Evolutionary conservation across 2,797 vertebrate species (phyloP).

Genomic region (Myoxocephalus aenaeus): DNA sequence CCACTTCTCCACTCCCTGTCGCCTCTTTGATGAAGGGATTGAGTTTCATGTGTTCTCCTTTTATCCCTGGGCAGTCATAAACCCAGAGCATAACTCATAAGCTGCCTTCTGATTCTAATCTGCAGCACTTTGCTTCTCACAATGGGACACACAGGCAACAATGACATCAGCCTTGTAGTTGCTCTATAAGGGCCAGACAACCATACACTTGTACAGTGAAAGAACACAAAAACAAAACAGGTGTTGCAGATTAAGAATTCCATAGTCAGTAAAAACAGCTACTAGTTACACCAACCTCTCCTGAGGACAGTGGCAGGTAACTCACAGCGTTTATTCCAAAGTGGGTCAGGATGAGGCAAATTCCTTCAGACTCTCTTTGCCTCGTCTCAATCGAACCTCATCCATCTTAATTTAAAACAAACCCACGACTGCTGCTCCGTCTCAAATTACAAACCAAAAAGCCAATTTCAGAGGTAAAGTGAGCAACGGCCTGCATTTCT

Average conservation of each 20-base stretch:
- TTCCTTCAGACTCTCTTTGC: conserved; percentile 16
- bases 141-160: conserved; percentile 60
- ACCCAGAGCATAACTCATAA: conserved; percentile 83
- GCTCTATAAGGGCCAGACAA: conserved; percentile 33
- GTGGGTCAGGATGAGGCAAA: conserved; percentile 10
- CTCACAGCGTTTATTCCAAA: conserved; percentile 17
- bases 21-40: conserved; percentile 86
- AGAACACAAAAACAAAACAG: conserved; percentile 33
- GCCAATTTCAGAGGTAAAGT: conserved; percentile 60
- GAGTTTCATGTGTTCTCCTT: conserved; percentile 85
- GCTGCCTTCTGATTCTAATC: conserved; percentile 81
- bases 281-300: background rate
- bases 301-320: conserved; percentile 16
- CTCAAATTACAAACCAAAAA: conserved; percentile 69
- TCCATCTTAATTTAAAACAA: conserved; percentile 67
- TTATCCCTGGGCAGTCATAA: conserved; percentile 84
- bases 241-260: conserved; percentile 36
- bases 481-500: conserved; percentile 36
- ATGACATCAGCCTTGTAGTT: conserved; percentile 64
- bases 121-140: conserved; percentile 65
- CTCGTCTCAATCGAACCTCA: conserved; percentile 55
- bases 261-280: conserved; percentile 7
- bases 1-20: conserved; percentile 76
- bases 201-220: conserved; percentile 24
- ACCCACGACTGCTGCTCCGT: conserved; percentile 36